phyloP scores from a whole-genome alignment of 1,140 invertebrate genomes.

The Phthorimaea operculella region DNA sequence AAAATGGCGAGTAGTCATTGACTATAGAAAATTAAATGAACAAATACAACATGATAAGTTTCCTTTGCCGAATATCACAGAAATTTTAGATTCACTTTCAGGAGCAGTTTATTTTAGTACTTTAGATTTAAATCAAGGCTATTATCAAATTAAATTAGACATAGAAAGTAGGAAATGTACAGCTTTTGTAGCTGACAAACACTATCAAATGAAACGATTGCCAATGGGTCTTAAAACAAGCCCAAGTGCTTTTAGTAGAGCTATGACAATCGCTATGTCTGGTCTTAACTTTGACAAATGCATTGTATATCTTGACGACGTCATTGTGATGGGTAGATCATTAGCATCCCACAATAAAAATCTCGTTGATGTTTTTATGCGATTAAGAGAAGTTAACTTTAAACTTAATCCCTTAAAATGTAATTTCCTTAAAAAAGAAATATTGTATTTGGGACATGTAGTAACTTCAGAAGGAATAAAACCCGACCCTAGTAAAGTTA shows the following conservation, averaged over 20 bases:
- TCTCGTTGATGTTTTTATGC: too few species aligned
- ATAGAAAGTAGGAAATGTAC: constrained; percentile 15
- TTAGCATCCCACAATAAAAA: too few species aligned
- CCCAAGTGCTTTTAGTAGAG: constrained; percentile 14
- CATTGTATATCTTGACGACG: constrained; percentile 55
- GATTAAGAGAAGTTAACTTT: too few species aligned
- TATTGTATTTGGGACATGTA: too few species aligned
- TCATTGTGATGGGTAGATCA: constrained; percentile 12
- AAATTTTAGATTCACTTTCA: constrained; percentile 7
- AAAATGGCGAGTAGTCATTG: too few species aligned
- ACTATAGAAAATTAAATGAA: too few species aligned
- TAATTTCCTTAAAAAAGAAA: too few species aligned
- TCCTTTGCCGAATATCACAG: constrained; percentile 11
- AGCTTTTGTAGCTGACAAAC: constrained; percentile 12
- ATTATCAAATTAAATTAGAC: constrained; percentile 13
- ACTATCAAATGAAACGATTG: constrained; percentile 18
- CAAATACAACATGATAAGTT: background rate
- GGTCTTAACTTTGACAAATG: constrained; percentile 30
- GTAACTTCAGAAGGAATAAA: background rate
- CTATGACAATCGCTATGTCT: constrained; percentile 45
- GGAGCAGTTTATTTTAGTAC: too few species aligned
- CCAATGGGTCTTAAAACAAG: constrained; percentile 19
- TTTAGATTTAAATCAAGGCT: constrained; percentile 2
- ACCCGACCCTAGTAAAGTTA: constrained; percentile 56
- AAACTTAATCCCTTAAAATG: too few species aligned